Evolutionary conservation across 2,797 vertebrate species (phyloP).

Genomic region (Sebastes taczanowskii): DNA sequence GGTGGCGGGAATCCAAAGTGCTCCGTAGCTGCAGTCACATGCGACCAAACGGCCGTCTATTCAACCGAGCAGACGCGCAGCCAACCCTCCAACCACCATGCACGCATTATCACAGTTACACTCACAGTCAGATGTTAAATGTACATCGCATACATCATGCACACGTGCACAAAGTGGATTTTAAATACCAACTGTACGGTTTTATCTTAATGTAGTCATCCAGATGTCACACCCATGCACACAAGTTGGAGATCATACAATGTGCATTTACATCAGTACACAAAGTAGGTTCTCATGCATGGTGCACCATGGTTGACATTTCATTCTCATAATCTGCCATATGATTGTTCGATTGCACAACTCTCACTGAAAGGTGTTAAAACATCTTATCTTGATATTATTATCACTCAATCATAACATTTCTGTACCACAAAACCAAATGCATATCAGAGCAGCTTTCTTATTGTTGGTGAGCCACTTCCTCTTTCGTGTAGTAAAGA

Average conservation of each 20-base stretch:
- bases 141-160: conserved; percentile 22
- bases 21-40: conserved; percentile 28
- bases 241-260: conserved; percentile 12
- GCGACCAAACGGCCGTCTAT: conserved; percentile 8
- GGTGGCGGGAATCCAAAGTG: conserved; percentile 52
- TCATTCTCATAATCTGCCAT: not conserved
- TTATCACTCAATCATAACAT: not conserved
- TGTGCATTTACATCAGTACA: conserved; percentile 16
- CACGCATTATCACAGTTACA: conserved; percentile 17
- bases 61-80: conserved; percentile 4
- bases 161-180: conserved; percentile 35
- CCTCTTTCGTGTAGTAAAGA: conserved; percentile 5
- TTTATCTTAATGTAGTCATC: conserved; percentile 15
- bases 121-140: conserved; percentile 19
- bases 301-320: not conserved
- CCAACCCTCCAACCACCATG: conserved; percentile 25
- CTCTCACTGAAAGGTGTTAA: not conserved
- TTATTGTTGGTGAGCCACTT: not conserved
- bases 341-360: not conserved
- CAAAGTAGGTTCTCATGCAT: not conserved
- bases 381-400: not conserved
- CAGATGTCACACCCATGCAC: not conserved
- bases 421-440: not conserved
- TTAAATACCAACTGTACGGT: conserved; percentile 18
- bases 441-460: not conserved